Percentiles rank a stretch among this genome's conserved stretches.
These are phyloP conservation scores for Caenorhabditis sp. DNA, from an alignment of 2,888 invertebrate genomes.

Conservation along the genomic window DNA sequence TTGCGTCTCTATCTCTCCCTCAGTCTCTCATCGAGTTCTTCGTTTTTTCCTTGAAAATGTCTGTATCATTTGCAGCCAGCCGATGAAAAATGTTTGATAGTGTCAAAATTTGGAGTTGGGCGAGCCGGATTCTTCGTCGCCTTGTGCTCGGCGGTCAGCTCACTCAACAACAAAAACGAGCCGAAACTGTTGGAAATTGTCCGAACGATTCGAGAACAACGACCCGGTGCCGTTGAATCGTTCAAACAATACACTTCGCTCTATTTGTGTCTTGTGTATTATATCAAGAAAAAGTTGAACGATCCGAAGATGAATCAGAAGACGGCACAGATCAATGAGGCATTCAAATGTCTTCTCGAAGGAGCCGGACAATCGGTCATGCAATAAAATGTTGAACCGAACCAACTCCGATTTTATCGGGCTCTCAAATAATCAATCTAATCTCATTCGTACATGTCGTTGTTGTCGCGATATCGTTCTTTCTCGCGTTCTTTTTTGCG, in stretches of 20 bases:
- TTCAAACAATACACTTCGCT: slow-evolving; percentile 40
- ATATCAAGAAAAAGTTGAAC: slow-evolving; percentile 20
- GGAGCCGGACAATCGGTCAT: slow-evolving; percentile 7
- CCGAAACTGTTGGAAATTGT: slow-evolving; percentile 30
- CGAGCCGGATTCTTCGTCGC: slow-evolving; percentile 28
- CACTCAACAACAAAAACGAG: slow-evolving; percentile 20
- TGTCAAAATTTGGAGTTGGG: slow-evolving; percentile 26
- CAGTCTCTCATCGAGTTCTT: too few species aligned
- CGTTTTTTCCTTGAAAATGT: too few species aligned
- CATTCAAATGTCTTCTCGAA: not conserved
- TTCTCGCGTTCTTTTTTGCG: slow-evolving; percentile 25
- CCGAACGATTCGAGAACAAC: slow-evolving; percentile 19
- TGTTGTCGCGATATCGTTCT: slow-evolving; percentile 9
- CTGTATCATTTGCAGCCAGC: not conserved
- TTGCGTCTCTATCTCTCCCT: too few species aligned
- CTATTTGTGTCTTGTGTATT: slow-evolving; percentile 26
- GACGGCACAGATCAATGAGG: not conserved
- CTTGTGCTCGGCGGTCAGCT: slow-evolving; percentile 14
- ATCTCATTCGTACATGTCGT: too few species aligned
- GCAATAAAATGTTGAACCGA: too few species aligned
- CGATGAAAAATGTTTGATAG: slow-evolving; percentile 22
- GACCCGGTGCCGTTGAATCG: slow-evolving; percentile 28
- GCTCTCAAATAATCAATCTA: too few species aligned
- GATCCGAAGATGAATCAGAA: not conserved
- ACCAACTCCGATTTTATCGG: too few species aligned